Percentiles rank a stretch among this genome's conserved stretches.
Evolutionary conservation across 2,888 invertebrate genomes (phyloP).

Genomic region (Ferrisia virgata): DNA sequence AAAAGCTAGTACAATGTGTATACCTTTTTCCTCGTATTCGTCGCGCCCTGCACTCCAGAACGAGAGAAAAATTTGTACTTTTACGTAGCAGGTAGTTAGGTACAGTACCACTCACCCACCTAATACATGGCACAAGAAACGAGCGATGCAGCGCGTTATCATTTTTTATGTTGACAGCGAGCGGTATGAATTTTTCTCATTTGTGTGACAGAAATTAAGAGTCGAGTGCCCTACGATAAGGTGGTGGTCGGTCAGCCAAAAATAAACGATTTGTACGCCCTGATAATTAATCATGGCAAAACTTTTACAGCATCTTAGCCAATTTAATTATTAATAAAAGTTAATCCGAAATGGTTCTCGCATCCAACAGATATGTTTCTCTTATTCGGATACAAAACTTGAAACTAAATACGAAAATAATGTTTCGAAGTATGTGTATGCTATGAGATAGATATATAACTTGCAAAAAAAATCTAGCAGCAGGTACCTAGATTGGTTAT

Average conservation of each 20-base stretch:
- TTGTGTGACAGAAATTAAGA: conserved; percentile 5
- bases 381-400: too few species aligned
- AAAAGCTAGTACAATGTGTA: neutral
- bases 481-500: too few species aligned
- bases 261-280: neutral
- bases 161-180: conserved; percentile 21
- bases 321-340: neutral
- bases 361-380: neutral
- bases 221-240: neutral
- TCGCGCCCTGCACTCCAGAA: too few species aligned
- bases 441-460: too few species aligned
- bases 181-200: conserved; percentile 19
- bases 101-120: neutral
- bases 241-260: neutral
- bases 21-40: neutral
- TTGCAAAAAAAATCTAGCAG: too few species aligned
- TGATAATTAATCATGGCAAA: neutral
- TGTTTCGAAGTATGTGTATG: too few species aligned
- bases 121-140: too few species aligned
- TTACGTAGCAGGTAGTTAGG: too few species aligned
- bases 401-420: neutral
- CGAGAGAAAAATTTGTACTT: neutral
- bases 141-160: neutral
- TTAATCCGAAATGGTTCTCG: neutral
- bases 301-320: neutral